A percentile compares a stretch with the other conserved stretches of the same genome.
Evolutionary conservation across 2,113 vertebrate genomes (phyloP).

Genomic region (Bubo scandiacus): DNA sequence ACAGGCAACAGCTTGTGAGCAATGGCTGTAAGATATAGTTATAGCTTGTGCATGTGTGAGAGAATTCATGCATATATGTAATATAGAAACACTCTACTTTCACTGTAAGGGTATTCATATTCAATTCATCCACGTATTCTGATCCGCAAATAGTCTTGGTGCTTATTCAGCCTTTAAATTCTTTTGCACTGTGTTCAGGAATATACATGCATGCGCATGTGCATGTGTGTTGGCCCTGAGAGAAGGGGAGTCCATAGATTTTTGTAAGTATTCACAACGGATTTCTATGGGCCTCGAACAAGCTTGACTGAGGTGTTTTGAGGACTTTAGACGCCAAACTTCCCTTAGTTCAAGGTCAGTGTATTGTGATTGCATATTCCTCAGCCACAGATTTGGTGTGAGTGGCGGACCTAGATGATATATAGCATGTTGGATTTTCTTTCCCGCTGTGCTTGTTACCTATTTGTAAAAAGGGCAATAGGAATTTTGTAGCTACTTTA

Average conservation of each 20-base stretch:
- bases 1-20: not conserved
- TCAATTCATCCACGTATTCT: not conserved
- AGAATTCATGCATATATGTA: not conserved
- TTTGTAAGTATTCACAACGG: not conserved
- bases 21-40: not conserved
- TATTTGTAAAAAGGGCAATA: not conserved
- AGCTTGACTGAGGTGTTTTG: not conserved
- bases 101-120: not conserved
- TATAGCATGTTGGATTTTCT: not conserved
- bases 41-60: not conserved
- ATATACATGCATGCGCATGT: rapidly evolving
- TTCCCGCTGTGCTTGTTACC: not conserved
- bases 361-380: not conserved
- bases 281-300: not conserved
- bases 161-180: not conserved
- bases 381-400: not conserved
- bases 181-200: not conserved
- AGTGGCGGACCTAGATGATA: not conserved
- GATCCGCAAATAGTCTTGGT: not conserved
- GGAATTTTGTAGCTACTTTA: not conserved
- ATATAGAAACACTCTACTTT: not conserved
- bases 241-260: not conserved
- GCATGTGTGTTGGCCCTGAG: not conserved
- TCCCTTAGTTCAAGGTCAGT: not conserved
- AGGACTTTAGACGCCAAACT: not conserved